These are phyloP conservation scores for Tympanoctomys barrerae DNA, from an alignment of 2,797 vertebrate species.

Conservation along the genomic window DNA sequence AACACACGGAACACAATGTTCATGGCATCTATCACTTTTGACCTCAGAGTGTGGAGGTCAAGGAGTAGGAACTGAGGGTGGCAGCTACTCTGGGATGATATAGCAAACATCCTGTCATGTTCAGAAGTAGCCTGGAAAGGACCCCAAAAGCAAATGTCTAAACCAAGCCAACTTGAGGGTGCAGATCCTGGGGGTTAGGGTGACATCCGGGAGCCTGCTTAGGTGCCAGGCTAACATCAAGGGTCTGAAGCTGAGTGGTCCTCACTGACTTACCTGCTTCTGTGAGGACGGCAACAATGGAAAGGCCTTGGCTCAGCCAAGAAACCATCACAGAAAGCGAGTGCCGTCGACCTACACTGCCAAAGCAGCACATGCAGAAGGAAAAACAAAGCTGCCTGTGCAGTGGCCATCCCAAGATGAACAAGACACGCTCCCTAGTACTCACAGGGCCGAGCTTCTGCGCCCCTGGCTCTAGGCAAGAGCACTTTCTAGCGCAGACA, in stretches of 20 bases:
- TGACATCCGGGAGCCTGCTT: background rate
- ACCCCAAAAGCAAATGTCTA: background rate
- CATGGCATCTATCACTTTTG: background rate
- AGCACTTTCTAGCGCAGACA: constrained; percentile 13
- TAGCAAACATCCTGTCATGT: background rate
- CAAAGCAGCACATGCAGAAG: background rate
- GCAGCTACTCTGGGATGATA: background rate
- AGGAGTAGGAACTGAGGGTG: background rate
- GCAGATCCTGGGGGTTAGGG: background rate
- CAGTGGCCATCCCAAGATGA: background rate
- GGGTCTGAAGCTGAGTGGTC: background rate
- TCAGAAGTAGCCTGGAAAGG: background rate
- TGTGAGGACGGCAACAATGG: background rate
- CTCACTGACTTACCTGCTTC: constrained; percentile 13
- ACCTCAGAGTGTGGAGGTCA: background rate
- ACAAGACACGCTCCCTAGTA: background rate
- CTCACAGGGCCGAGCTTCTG: background rate
- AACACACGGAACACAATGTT: constrained; percentile 4
- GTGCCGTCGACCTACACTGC: background rate
- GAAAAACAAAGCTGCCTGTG: constrained; percentile 3
- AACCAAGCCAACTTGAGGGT: constrained; percentile 40
- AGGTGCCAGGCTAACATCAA: background rate
- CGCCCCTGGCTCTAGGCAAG: background rate
- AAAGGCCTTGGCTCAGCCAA: background rate
- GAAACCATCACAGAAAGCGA: background rate